Evolutionary conservation across 1,140 invertebrate species (phyloP), one percentile per base, ranked within the genome.

Genomic region (Cardiocondyla obscurior): DNA sequence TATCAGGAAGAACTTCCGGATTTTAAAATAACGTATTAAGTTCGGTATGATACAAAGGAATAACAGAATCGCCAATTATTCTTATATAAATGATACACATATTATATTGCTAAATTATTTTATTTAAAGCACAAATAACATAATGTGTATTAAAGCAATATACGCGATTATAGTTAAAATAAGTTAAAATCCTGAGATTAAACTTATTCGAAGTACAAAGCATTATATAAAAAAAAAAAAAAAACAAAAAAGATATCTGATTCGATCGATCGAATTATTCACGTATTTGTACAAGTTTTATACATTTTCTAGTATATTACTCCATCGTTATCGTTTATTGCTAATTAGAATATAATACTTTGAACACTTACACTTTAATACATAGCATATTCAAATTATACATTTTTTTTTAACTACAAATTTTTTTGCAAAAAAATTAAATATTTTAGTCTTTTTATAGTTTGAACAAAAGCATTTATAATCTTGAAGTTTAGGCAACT

Each of bases 131-230:
- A 57, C 33, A 33, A 62, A 62, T 62, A 62, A 62, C 33, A 62
- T 0, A 22, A 12, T 25, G 33, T 42, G 19, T 22, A 62, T 62
- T 14, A 70, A 19, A 44, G 12, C 14, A 53, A 73, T 73, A 73
- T 36, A 73, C 53, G n/a, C n/a, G n/a, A 58, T 30, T 3, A 16
- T 42, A 73, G 57, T 76, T 76, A 64, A 36, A 64, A 76, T 76
- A 76, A 76, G n/a, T 64, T 76, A 76, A 64, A 76, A 22, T 76
- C 19, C 58, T 76, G 58, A 64, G 58, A 64, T 14, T 51, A 36
- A 62, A 49, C 8, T 42, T 25, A 76, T 57, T 25, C 16, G 14
- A 64, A 64, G 30, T 30, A 74, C 22, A 64, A 22, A 12, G 0
- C 49, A 51, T 36, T 3, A 28, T 62, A 36, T 51, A 33, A 22